These are phyloP conservation scores for Cheirogaleus medius DNA, from an alignment of 2,113 vertebrate species.

Conservation along the genomic window DNA sequence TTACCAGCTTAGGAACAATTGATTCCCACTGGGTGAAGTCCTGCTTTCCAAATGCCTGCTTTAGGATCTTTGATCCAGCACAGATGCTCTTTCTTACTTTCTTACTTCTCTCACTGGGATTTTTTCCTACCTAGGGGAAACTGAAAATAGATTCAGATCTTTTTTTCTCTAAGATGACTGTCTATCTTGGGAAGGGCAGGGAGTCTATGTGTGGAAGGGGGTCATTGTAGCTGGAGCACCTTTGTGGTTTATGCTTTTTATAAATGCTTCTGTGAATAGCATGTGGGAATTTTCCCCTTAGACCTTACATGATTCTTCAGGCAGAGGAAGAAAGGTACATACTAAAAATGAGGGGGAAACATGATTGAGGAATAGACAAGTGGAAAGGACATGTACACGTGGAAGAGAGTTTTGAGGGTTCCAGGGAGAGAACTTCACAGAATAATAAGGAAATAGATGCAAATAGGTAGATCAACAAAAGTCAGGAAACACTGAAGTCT, in stretches of 20 bases:
- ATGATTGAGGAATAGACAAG: background rate
- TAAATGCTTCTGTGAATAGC: background rate
- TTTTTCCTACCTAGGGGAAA: slow-evolving; percentile 26
- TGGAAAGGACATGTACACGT: background rate
- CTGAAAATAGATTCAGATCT: slow-evolving; percentile 3
- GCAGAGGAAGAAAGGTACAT: background rate
- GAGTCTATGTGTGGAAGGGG: too few relatives aligned
- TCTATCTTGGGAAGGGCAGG: background rate
- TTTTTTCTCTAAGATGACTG: background rate
- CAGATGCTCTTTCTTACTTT: slow-evolving; percentile 46
- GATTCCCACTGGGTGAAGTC: background rate
- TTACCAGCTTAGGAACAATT: background rate
- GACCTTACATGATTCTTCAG: background rate
- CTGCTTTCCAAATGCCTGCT: slow-evolving; percentile 4
- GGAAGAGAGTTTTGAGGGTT: background rate
- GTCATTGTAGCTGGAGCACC: background rate
- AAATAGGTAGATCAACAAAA: background rate
- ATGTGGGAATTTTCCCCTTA: background rate
- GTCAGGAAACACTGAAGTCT: background rate
- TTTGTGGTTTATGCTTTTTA: background rate
- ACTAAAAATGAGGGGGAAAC: background rate
- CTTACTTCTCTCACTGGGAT: background rate
- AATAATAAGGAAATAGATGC: background rate
- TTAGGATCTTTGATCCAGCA: background rate
- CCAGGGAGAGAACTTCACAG: background rate